Base-by-base conservation (phyloP, 2,113 vertebrate species). In the Ameiurus melas region DNA sequence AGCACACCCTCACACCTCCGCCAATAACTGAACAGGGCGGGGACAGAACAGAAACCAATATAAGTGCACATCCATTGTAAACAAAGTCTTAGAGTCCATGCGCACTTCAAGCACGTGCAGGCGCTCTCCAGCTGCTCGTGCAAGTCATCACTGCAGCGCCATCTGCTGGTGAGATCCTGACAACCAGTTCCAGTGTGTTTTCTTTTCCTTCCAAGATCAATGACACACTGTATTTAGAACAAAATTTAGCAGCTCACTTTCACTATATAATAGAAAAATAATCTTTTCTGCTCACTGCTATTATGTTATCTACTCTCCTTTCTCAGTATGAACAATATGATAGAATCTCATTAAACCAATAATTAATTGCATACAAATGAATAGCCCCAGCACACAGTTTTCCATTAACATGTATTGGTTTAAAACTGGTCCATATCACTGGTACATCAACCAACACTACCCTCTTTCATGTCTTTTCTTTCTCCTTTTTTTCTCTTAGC, bases 171-270 rank as follows among this genome's bases (percentile, higher is more conserved):
- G 36, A 36, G 36, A 36, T 36, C 36, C 1, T 36, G 36, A 36
- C 36, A 36, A 36, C 36, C 36, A 36, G 83, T 86, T 78, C 77
- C 84, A 87, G 77, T 84, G 86, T 71, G 64, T 89, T 83, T 90
- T 83, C 30, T 19, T 36, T 71, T 83, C 66, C 58, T 36, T 83
- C 20, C 30, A 8, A 78, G 79, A 82, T 51, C 66, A 77, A 86
- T 90, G 85, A 90, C 86, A 90, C 43, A 47, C 43, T 47, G 43
- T 79, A 89, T 90, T 90, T 85, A 88, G 70, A 77, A 88, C 70
- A 62, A 84, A 87, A 86, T 90, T 89, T 64, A 36, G 84, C 57
- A 30, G 68, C 62, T 47, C 77, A 83, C 60, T 7, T 71, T 19
- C 47, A 43, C 85, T 85, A 85, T 85, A 77, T 25, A 77, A 1